A percentile compares a stretch with the other conserved stretches of the same genome.
These are phyloP conservation scores for Neosilurus mollespiculum DNA, from an alignment of 2,797 vertebrate species.

Conservation along the genomic window DNA sequence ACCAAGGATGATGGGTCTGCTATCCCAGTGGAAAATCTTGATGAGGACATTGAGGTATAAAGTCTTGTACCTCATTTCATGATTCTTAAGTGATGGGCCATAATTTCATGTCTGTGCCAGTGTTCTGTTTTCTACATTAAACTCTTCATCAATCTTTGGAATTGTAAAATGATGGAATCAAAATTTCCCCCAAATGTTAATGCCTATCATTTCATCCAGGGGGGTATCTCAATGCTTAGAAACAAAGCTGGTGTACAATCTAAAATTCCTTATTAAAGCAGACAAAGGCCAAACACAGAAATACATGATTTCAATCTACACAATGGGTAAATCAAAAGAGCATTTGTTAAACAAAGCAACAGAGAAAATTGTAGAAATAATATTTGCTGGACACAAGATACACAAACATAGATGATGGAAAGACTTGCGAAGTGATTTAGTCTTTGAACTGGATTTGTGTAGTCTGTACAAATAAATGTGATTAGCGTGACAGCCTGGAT, in stretches of 20 bases:
- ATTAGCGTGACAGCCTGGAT: neutral
- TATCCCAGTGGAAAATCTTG: constrained; percentile 80
- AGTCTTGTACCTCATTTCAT: neutral
- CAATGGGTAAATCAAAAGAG: neutral
- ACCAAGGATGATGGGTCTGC: constrained; percentile 75
- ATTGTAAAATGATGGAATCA: too few species aligned
- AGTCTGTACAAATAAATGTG: neutral
- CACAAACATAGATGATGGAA: neutral
- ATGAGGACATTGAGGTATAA: constrained; percentile 85
- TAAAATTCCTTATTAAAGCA: neutral
- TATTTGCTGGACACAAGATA: neutral
- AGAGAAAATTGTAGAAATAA: neutral
- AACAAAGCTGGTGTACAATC: neutral
- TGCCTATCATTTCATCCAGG: neutral
- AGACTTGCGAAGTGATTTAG: neutral
- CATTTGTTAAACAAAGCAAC: neutral
- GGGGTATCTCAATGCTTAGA: neutral
- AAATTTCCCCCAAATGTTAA: neutral
- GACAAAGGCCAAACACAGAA: neutral
- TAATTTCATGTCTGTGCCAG: neutral
- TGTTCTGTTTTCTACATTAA: neutral
- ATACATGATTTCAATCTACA: neutral
- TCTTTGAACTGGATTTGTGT: neutral
- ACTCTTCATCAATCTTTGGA: too few species aligned
- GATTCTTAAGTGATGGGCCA: neutral